Evolutionary conservation across 2,797 vertebrate genomes (phyloP), one percentile per base, ranked within the genome.

Genomic region (Coluber constrictor): DNA sequence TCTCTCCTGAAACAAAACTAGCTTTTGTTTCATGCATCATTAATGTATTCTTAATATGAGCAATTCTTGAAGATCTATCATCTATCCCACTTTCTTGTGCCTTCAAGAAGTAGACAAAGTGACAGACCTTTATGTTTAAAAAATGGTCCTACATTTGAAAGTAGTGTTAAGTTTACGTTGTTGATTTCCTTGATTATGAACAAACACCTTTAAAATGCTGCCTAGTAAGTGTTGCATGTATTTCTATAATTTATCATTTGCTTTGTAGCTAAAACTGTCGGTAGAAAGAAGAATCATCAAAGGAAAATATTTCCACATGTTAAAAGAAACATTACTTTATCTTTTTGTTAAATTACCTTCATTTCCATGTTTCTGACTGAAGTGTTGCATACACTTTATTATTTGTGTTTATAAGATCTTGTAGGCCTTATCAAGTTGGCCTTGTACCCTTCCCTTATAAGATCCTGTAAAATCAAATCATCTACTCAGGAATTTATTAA

Each of bases 1-100:
- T 97, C 96, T 98, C 97, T 98, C 96, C 97, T 97, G 96, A 97
- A 97, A 95, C 51, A 94, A 93, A 93, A 74, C 95, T 95, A 91
- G 83, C 91, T 93, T 96, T 95, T 90, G 59, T 90, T 91, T 93
- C 51, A 89, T 93, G 51, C 88, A 88, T 89, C 61, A 88, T 60
- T 89, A 91, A 32, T 27, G 59, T 60, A 15, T 87, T 43, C 87
- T 89, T 89, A 86, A 86, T 59, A 15, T 88, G 66, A 70, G 61
- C 11, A n/a, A 23, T 70, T 16, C 12, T 56, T 61, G 9, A 55
- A 25, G n/a, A 7, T n/a, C 56, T 5, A 8, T 56, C 37, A 11
- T n/a, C 56, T 5, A 13, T 56, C 37, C 51, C 2, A 10, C 15
- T 54, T 60, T 57, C 70, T 61, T 37, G 32, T 1, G 32, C 4